A percentile compares a stretch with the other conserved stretches of the same genome.
Conservation (phyloP, 2,888 invertebrate genomes). For the Aleiodes alternator region DNA sequence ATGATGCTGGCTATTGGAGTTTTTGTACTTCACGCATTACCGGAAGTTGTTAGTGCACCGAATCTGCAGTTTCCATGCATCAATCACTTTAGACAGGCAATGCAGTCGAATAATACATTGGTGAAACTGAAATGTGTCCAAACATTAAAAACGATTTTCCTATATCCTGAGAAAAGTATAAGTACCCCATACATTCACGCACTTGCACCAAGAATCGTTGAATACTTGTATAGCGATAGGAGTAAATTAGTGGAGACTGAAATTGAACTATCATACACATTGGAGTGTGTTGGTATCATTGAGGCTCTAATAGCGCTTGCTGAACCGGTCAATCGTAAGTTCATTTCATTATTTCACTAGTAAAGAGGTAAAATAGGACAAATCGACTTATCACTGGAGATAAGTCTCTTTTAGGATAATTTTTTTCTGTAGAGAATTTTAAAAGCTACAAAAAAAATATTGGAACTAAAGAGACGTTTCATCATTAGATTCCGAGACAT, state of each 20-base stretch:
- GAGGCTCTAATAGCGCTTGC: constrained; percentile 86
- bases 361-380: not conserved
- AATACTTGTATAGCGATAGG: constrained; percentile 82
- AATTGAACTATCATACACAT: constrained; percentile 82
- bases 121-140: constrained; percentile 87
- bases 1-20: constrained; percentile 93
- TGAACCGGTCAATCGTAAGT: constrained; percentile 87
- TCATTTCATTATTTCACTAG: constrained; percentile 14
- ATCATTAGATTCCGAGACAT: not conserved
- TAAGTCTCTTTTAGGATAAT: too few relatives aligned
- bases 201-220: constrained; percentile 86
- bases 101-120: constrained; percentile 81
- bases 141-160: constrained; percentile 86
- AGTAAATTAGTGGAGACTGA: constrained; percentile 81
- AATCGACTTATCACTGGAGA: too few relatives aligned
- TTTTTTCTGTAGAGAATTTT: too few relatives aligned
- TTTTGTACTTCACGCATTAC: constrained; percentile 89
- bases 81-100: constrained; percentile 91
- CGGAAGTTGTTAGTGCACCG: constrained; percentile 85
- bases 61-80: constrained; percentile 94
- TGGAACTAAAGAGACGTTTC: too few relatives aligned
- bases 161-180: constrained; percentile 82
- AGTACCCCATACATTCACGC: constrained; percentile 89
- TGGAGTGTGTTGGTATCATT: constrained; percentile 85
- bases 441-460: too few relatives aligned